These are phyloP conservation scores for Etia nguti DNA, from an alignment of 2,113 vertebrate genomes.

Conservation along the genomic window DNA sequence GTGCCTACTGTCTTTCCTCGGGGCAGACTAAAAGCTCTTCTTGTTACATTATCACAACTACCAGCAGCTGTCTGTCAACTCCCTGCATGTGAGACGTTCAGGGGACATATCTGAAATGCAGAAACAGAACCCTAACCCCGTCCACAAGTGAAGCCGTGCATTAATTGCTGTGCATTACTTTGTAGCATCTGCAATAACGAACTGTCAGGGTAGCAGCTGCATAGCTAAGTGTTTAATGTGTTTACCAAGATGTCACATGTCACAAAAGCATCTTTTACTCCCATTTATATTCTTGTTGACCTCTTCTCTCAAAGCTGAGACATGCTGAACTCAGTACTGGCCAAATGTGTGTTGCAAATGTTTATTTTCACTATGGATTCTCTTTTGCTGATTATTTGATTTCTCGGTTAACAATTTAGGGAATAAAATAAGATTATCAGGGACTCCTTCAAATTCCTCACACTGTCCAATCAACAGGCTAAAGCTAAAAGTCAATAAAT, in stretches of 20 bases:
- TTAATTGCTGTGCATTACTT: background rate
- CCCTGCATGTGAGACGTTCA: background rate
- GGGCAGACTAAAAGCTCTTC: background rate
- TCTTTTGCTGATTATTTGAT: background rate
- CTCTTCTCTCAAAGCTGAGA: background rate
- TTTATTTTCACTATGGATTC: background rate
- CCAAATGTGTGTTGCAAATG: background rate
- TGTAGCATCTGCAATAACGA: background rate
- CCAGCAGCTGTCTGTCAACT: fast-evolving
- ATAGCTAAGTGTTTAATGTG: background rate
- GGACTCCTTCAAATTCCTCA: background rate
- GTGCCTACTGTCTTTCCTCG: fast-evolving
- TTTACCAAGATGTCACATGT: background rate
- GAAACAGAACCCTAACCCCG: fast-evolving
- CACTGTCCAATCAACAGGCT: background rate
- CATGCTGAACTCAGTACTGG: background rate
- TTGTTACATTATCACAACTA: background rate
- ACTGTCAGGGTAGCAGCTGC: background rate
- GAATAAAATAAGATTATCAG: background rate
- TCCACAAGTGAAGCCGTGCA: background rate
- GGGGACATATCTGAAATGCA: background rate
- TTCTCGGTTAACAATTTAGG: background rate
- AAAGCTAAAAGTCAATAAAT: fast-evolving
- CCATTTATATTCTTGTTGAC: background rate
- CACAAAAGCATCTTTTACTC: background rate